Base-by-base conservation (phyloP, 1,140 invertebrate genomes). In the Temnothorax longispinosus region DNA sequence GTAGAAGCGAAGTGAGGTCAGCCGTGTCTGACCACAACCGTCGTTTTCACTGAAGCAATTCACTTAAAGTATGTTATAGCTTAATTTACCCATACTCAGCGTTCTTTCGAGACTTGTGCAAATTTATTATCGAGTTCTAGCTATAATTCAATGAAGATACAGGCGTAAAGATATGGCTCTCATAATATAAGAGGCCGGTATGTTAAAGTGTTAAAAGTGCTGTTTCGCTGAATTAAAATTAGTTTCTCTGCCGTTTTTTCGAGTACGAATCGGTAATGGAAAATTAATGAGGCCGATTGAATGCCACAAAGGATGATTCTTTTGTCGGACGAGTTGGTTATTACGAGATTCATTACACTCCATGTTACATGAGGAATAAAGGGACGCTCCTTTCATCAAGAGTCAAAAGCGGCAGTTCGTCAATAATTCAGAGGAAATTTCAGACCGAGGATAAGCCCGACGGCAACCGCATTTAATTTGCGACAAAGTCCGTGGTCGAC, bases 361-460 rank as follows among this genome's bases (percentile, higher is more conserved):
- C 1, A 18, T 11, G 21, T 44, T 67, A 41, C 27, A 13, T 52
- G 13, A n/a, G 41, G 32, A 82, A 74, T 72, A 74, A 82, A 82
- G 52, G 67, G 18, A 35, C 54, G 54, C 13, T 72, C 27, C 41
- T 82, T 82, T 74, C 67, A 82, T 21, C 69, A 58, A 58, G 54
- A 60, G 54, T 74, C 80, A 82, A 74, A 82, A 44, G 80, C 80
- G 54, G 27, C 54, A 47, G 41, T 50, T 84, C 80, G 80, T 84
- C 80, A 84, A 84, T 84, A 84, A 84, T 84, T 74, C 69, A 84
- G 41, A 38, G 54, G 69, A 74, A 38, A 84, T 84, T 84, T 84
- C 69, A 8, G 21, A n/a, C 15, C 38, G 67, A 27, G 65, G 47
- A 75, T 84, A 75, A 84, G 69, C 80, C 21, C 69, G 67, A 60